These are phyloP conservation scores for Poecilus cupreus DNA, from an alignment of 2,888 invertebrate species.

Conservation along the genomic window DNA sequence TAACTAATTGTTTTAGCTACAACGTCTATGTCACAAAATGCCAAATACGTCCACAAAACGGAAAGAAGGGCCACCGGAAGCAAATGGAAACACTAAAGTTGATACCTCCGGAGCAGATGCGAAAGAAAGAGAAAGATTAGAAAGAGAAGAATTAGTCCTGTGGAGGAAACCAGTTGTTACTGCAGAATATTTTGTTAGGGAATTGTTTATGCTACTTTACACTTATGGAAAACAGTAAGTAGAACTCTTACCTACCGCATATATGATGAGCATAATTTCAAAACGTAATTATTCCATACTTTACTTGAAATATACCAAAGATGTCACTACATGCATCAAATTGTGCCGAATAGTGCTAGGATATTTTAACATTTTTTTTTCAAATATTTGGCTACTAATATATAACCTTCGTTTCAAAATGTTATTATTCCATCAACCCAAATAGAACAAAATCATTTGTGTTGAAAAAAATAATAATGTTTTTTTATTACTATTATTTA, in stretches of 20 bases:
- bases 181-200: constrained; percentile 85
- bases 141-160: constrained; percentile 82
- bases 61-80: constrained; percentile 65
- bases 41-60: constrained; percentile 71
- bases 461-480: no score
- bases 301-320: no score
- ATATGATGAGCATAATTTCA: no score
- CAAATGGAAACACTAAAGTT: constrained; percentile 63
- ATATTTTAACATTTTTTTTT: no score
- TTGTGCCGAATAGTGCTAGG: no score
- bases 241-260: neutral
- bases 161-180: constrained; percentile 89
- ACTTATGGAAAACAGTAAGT: constrained; percentile 77
- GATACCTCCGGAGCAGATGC: constrained; percentile 52
- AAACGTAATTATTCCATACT: no score
- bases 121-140: constrained; percentile 75
- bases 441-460: no score
- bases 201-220: constrained; percentile 80
- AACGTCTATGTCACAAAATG: constrained; percentile 81
- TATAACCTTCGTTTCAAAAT: no score
- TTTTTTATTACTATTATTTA: no score
- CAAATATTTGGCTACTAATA: no score
- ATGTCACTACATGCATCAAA: no score
- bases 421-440: no score
- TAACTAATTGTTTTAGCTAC: constrained; percentile 73